Conservation (phyloP, 2,113 vertebrate genomes). For the Prunella himalayana region DNA sequence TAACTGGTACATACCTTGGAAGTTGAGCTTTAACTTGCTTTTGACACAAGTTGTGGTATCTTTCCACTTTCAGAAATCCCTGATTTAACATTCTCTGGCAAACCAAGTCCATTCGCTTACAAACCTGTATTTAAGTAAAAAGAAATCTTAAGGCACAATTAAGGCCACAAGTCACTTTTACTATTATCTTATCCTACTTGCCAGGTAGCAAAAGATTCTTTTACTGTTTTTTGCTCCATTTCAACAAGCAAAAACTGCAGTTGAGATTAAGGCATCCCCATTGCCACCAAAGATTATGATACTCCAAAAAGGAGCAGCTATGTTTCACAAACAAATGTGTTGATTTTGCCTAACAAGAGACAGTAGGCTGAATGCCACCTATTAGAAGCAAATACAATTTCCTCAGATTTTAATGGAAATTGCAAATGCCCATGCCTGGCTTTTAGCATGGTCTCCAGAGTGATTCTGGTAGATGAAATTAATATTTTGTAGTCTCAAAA, state of each 20-base stretch:
- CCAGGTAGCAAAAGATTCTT: not conserved
- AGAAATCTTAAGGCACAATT: not conserved
- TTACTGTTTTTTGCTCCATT: not conserved
- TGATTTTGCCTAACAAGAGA: not conserved
- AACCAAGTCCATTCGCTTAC: slow-evolving; percentile 96
- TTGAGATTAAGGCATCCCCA: not conserved
- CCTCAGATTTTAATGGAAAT: not conserved
- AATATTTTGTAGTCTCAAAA: not conserved
- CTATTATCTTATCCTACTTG: not conserved
- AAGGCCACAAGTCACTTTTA: not conserved
- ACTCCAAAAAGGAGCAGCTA: not conserved
- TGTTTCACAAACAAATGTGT: not conserved
- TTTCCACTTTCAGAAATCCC: slow-evolving; percentile 96
- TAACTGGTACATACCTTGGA: slow-evolving; percentile 81
- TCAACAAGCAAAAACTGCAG: not conserved
- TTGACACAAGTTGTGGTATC: slow-evolving; percentile 96
- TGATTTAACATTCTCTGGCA: slow-evolving; percentile 97
- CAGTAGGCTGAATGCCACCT: not conserved
- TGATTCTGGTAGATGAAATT: not conserved
- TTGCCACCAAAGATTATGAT: not conserved
- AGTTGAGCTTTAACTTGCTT: slow-evolving; percentile 98
- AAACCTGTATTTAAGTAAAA: slow-evolving; percentile 79
- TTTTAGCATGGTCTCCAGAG: not conserved
- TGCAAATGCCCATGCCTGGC: not conserved
- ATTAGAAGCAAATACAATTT: not conserved